A percentile compares a stretch with the other conserved stretches of the same genome.
phyloP scores from a whole-genome alignment of 2,113 vertebrate species.

The cattle (Bos taurus) region ARS-UCD2.0 NC_037338.1:77697001-77697500 shows the following conservation, averaged over 20 bases:
- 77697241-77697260: not conserved
- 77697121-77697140: not conserved
- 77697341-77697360: not conserved
- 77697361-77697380: not conserved
- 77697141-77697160: not conserved
- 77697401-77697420: not conserved
- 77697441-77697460: not conserved
- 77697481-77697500: not conserved
- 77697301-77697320: not conserved
- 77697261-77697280: not conserved
- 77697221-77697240: not conserved
- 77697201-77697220: too few species aligned
- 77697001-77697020: not conserved
- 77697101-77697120: not conserved
- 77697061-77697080: not conserved
- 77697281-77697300: not conserved
- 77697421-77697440: not conserved
- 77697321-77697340: not conserved
- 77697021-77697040: not conserved
- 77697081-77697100: slow-evolving; percentile 2
- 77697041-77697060: not conserved
- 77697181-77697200: not conserved
- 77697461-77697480: not conserved
- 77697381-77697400: not conserved
- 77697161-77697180: not conserved